Evolutionary conservation across 2,113 vertebrate genomes (phyloP).

Genomic region (Cinclus cinclus): DNA sequence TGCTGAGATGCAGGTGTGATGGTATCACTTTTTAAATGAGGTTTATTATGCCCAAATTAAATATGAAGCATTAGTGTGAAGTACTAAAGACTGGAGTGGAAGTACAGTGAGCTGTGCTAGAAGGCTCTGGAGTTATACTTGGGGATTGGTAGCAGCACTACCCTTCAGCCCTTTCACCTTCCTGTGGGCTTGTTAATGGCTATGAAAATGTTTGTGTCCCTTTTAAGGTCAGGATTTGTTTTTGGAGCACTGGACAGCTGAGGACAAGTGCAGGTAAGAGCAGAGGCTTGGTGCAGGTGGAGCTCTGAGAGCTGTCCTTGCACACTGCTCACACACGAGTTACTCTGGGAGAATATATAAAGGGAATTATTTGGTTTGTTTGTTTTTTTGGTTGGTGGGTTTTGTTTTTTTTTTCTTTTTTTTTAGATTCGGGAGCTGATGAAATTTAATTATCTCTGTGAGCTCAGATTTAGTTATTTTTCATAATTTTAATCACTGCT

Average conservation of each 20-base stretch:
- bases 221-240: neutral
- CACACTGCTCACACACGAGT: neutral
- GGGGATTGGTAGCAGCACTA: fast-evolving
- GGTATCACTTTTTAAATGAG: neutral
- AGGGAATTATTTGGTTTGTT: neutral
- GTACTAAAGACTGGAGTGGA: neutral
- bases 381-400: no score
- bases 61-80: neutral
- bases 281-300: neutral
- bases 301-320: neutral
- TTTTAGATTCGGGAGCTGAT: neutral
- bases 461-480: conserved; percentile 45
- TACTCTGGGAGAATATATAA: neutral
- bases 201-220: neutral
- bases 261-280: neutral
- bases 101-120: neutral
- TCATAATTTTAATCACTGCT: conserved; percentile 48
- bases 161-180: neutral
- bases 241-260: neutral
- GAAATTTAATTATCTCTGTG: conserved; percentile 41
- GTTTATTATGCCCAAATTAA: neutral
- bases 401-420: neutral
- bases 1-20: neutral
- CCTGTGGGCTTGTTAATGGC: neutral
- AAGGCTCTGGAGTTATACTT: neutral